These are phyloP conservation scores for Formicarius rufipectus DNA, from an alignment of 2,113 vertebrate species.

Conservation along the genomic window DNA sequence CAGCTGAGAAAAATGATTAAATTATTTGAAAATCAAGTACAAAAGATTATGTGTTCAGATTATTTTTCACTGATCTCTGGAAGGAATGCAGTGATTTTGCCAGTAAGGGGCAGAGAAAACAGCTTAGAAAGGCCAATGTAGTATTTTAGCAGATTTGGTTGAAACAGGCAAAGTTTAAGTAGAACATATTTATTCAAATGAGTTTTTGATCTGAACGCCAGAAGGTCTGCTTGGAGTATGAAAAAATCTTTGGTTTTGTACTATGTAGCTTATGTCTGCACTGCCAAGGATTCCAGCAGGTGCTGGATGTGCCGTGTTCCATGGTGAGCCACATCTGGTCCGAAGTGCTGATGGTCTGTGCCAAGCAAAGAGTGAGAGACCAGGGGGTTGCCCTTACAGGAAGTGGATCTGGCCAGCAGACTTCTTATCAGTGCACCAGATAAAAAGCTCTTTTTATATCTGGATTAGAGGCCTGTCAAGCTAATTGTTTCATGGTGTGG, in stretches of 20 bases:
- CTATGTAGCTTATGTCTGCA: background rate
- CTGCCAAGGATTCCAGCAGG: background rate
- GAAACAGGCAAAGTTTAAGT: background rate
- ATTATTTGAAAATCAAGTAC: conserved; percentile 31
- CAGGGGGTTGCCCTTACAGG: background rate
- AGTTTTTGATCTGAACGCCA: conserved; percentile 4
- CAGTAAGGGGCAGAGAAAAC: background rate
- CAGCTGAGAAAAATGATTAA: background rate
- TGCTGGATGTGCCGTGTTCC: background rate
- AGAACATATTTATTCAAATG: conserved; percentile 35
- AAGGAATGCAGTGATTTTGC: conserved; percentile 40
- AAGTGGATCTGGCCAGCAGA: background rate
- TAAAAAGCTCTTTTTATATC: background rate
- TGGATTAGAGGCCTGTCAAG: conserved; percentile 36
- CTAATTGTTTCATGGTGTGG: background rate
- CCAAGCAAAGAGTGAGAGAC: background rate
- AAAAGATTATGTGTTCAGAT: conserved; percentile 11
- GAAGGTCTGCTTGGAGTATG: background rate
- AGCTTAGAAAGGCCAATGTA: conserved; percentile 12
- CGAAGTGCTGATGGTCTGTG: background rate
- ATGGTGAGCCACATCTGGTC: background rate
- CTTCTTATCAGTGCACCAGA: background rate
- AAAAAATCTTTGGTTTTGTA: background rate
- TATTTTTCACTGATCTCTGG: conserved; percentile 38
- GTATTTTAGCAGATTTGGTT: conserved; percentile 3